Conservation (phyloP, 2,797 vertebrate species). For the Yasuhikotakia modesta region DNA sequence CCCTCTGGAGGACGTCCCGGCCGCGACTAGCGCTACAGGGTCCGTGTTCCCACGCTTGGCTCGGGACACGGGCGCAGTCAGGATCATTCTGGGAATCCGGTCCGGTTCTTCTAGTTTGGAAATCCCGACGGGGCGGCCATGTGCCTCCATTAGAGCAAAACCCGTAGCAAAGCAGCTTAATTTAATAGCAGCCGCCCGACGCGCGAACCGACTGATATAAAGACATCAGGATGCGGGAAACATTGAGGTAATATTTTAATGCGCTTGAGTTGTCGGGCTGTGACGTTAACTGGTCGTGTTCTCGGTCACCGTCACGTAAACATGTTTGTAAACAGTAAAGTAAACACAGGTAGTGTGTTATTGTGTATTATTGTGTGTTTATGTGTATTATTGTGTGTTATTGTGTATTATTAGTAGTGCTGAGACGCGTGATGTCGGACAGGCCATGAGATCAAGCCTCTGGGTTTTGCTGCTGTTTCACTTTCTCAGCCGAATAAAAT, state of each 20-base stretch:
- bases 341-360: too few relatives aligned
- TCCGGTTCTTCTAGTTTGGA: background rate
- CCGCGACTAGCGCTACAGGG: too few relatives aligned
- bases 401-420: too few relatives aligned
- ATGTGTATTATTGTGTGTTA: too few relatives aligned
- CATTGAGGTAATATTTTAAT: slow-evolving; percentile 14
- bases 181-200: background rate
- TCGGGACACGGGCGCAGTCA: background rate
- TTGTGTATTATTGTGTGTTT: too few relatives aligned
- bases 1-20: slow-evolving; percentile 18
- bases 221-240: background rate
- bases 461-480: too few relatives aligned
- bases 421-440: too few relatives aligned
- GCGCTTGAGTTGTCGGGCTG: background rate
- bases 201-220: background rate
- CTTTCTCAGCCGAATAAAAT: too few relatives aligned
- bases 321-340: background rate
- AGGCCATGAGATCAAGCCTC: too few relatives aligned
- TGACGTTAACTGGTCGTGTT: background rate
- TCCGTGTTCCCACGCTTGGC: background rate
- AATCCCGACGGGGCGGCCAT: background rate
- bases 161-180: background rate
- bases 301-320: background rate
- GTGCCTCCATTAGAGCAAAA: slow-evolving; percentile 9
- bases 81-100: slow-evolving; percentile 23